Evolutionary conservation across 1,140 invertebrate species (phyloP).

Genomic region (Philopotamus ludificatus): DNA sequence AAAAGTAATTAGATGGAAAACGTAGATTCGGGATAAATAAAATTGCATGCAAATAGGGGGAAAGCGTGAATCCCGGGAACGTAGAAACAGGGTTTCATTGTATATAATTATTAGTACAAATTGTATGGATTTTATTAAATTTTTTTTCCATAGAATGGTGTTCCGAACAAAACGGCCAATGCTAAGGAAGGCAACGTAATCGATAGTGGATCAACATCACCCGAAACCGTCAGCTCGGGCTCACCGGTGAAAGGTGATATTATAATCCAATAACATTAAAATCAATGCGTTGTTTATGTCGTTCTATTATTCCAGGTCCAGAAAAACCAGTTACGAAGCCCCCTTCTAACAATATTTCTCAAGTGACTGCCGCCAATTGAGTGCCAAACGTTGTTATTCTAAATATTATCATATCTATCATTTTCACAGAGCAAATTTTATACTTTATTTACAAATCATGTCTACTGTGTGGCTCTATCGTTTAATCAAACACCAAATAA

Average conservation of each 20-base stretch:
- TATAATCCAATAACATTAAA: neutral
- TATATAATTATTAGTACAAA: neutral
- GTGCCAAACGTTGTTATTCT: constrained; percentile 22
- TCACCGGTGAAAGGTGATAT: constrained; percentile 32
- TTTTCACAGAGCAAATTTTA: too few relatives aligned
- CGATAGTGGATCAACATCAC: constrained; percentile 36
- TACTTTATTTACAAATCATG: too few relatives aligned
- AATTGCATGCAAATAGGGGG: too few relatives aligned
- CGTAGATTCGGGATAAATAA: too few relatives aligned
- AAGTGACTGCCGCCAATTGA: constrained; percentile 15
- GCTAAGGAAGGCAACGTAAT: constrained; percentile 7
- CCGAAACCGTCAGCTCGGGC: constrained; percentile 38
- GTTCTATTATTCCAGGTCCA: constrained; percentile 1
- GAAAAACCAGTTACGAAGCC: constrained; percentile 18
- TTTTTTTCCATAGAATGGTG: constrained; percentile 25
- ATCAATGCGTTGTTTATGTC: neutral
- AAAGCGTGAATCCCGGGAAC: too few relatives aligned
- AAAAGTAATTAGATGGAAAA: too few relatives aligned
- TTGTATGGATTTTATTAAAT: neutral
- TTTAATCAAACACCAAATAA: too few relatives aligned
- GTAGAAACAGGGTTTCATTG: too few relatives aligned
- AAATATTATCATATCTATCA: constrained; percentile 5
- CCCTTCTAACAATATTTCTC: constrained; percentile 10
- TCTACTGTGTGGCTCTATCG: too few relatives aligned
- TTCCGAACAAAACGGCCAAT: constrained; percentile 22